phyloP scores from a whole-genome alignment of 1,140 invertebrate species.

The Aphaenogaster floridana region DNA sequence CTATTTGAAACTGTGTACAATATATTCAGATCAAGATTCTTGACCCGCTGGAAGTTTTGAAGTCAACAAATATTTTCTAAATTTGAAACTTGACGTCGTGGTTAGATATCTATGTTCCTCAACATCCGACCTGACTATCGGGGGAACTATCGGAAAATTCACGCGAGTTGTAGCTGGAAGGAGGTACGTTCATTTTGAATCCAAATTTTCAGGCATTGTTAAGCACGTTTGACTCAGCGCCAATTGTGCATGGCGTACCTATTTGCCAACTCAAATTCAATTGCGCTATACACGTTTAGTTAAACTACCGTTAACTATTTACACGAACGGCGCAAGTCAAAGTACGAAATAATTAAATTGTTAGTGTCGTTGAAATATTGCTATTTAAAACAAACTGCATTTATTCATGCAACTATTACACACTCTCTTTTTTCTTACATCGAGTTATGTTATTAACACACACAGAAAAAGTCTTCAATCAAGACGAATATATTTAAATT shows the following conservation, averaged over 20 bases:
- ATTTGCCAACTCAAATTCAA: slow-evolving; percentile 53
- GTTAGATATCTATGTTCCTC: slow-evolving; percentile 23
- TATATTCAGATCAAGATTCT: not conserved
- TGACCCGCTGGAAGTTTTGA: not conserved
- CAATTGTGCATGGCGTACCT: slow-evolving; percentile 47
- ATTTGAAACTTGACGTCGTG: not conserved
- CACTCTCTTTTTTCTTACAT: slow-evolving; percentile 2
- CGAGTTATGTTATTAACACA: not conserved
- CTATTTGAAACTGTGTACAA: not conserved
- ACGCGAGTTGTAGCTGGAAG: not conserved
- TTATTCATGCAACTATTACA: not conserved
- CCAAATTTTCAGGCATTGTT: slow-evolving; percentile 59
- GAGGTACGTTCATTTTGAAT: slow-evolving; percentile 26
- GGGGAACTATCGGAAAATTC: slow-evolving; percentile 32
- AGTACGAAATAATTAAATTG: slow-evolving; percentile 15
- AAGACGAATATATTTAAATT: too few species aligned
- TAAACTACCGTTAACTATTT: slow-evolving; percentile 43
- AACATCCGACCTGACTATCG: not conserved
- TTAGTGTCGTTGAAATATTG: not conserved
- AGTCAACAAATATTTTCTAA: slow-evolving; percentile 15
- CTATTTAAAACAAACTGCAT: not conserved
- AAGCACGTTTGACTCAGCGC: slow-evolving; percentile 35
- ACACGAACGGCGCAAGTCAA: not conserved
- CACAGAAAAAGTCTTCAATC: too few species aligned
- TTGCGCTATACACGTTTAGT: slow-evolving; percentile 46